A percentile compares a stretch with the other conserved stretches of the same genome.
Evolutionary conservation across 2,888 invertebrate species (phyloP).

Genomic region (Nesidiocoris tenuis): DNA sequence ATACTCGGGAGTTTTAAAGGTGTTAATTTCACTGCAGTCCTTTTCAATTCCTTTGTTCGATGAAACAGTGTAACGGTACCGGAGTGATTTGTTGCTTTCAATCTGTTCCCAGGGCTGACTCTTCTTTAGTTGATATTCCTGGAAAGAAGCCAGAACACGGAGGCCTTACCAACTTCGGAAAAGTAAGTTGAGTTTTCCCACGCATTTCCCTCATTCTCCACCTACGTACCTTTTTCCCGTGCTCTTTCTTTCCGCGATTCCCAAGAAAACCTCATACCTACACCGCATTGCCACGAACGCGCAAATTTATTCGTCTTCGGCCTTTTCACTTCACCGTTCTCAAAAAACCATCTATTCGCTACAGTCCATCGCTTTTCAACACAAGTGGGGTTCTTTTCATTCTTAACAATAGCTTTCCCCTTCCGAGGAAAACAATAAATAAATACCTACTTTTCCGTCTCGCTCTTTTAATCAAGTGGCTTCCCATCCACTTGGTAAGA

Average conservation of each 20-base stretch:
- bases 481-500: no score
- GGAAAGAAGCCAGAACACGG: conserved; percentile 64
- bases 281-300: background rate
- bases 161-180: conserved; percentile 78
- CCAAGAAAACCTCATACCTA: background rate
- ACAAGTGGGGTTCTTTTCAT: background rate
- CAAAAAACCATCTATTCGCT: background rate
- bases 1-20: no score
- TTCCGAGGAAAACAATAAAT: background rate
- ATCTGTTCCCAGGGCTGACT: conserved; percentile 61
- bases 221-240: no score
- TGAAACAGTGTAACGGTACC: background rate
- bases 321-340: background rate
- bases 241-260: no score
- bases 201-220: background rate
- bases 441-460: background rate
- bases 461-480: background rate
- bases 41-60: background rate
- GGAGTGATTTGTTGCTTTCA: conserved; percentile 23
- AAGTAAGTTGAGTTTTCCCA: conserved; percentile 61
- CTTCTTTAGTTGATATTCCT: conserved; percentile 63
- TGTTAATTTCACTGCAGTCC: no score
- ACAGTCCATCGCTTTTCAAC: background rate
- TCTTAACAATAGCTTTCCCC: background rate
- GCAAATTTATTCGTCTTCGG: background rate